Evolutionary conservation across 1,140 invertebrate species (phyloP).

Genomic region (Spodoptera frugiperda): DNA sequence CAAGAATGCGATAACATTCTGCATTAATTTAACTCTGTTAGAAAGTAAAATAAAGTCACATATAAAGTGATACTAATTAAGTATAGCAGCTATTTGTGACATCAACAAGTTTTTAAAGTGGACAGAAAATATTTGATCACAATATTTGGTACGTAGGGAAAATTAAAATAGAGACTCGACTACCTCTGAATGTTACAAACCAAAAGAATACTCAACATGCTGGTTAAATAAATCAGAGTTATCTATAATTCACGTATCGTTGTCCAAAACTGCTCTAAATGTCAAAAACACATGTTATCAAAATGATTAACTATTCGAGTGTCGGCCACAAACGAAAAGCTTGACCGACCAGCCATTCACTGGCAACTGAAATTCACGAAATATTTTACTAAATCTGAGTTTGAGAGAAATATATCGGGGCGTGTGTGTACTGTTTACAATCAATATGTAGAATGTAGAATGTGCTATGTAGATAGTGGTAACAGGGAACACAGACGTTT

Average conservation of each 20-base stretch:
- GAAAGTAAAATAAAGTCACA: too few species aligned
- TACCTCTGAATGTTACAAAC: too few species aligned
- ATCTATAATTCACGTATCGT: neutral
- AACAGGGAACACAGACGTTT: constrained; percentile 43
- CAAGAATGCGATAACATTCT: too few species aligned
- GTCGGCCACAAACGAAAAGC: constrained; percentile 11
- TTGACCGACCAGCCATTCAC: constrained; percentile 8
- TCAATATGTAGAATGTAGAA: constrained; percentile 26
- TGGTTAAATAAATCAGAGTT: neutral
- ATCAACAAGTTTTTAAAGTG: too few species aligned
- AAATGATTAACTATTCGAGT: constrained; percentile 21
- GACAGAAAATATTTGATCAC: too few species aligned
- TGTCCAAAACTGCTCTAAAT: constrained; percentile 11
- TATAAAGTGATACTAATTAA: too few species aligned
- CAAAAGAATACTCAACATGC: neutral
- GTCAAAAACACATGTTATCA: constrained; percentile 14
- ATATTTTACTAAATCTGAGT: constrained; percentile 5
- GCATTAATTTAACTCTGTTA: too few species aligned
- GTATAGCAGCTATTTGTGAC: too few species aligned
- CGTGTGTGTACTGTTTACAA: constrained; percentile 35
- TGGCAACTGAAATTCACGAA: constrained; percentile 3
- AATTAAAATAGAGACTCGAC: too few species aligned
- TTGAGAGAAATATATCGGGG: constrained; percentile 34
- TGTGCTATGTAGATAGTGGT: constrained; percentile 28
- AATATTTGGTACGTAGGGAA: too few species aligned